Evolutionary conservation across 1,140 invertebrate genomes (phyloP).

Genomic region (Cotesia chilonis): DNA sequence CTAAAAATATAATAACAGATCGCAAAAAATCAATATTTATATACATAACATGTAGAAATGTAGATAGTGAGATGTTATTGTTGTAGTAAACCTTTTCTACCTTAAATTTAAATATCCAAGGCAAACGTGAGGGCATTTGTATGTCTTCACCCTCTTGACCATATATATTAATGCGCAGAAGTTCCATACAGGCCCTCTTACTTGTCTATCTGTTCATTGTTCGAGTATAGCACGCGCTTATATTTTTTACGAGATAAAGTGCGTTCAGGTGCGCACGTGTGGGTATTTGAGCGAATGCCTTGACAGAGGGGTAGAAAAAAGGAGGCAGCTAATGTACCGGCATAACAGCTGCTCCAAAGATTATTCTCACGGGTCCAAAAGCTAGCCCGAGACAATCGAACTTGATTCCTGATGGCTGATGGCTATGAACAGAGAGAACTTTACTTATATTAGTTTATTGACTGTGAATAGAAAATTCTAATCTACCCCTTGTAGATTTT

Average conservation of each 20-base stretch:
- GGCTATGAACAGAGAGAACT: conserved; percentile 32
- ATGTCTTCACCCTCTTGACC: conserved; percentile 2
- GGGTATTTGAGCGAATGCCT: conserved; percentile 35
- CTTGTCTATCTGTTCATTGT: background rate
- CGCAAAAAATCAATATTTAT: background rate
- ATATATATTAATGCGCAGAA: background rate
- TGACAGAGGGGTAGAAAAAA: conserved; percentile 38
- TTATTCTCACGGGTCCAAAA: conserved; percentile 61
- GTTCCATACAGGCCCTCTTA: background rate
- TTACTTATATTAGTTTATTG: too few relatives aligned
- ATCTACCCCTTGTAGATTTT: too few relatives aligned
- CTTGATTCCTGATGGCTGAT: conserved; percentile 55
- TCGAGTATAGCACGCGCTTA: conserved; percentile 5
- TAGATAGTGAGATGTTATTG: background rate
- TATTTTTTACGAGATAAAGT: conserved; percentile 28
- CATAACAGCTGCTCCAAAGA: conserved; percentile 54
- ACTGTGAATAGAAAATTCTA: too few relatives aligned
- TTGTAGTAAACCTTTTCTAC: background rate
- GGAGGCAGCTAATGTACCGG: conserved; percentile 17
- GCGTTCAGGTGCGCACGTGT: conserved; percentile 37
- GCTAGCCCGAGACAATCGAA: conserved; percentile 58
- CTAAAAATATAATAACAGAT: too few relatives aligned
- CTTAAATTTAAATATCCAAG: background rate
- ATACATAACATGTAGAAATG: conserved; percentile 1
- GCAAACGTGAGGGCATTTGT: conserved; percentile 7